phyloP scores from a whole-genome alignment of 2,888 invertebrate species.

The Artemia sinica region DNA sequence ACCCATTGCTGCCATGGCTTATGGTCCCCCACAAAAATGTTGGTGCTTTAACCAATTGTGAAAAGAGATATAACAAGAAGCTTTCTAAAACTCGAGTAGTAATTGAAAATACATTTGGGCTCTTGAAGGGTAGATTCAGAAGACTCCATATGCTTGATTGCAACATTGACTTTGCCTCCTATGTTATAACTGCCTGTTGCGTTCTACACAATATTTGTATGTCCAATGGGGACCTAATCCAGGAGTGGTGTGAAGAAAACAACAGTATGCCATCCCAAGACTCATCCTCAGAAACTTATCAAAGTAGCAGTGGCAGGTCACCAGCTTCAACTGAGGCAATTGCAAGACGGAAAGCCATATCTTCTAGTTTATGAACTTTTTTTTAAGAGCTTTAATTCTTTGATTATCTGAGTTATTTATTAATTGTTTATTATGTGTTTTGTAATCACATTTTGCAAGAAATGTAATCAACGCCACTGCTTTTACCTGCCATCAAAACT shows the following conservation, averaged over 20 bases:
- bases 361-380: neutral
- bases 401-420: neutral
- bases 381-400: neutral
- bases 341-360: neutral
- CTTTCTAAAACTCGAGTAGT: neutral
- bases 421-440: neutral
- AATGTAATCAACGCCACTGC: too few species aligned
- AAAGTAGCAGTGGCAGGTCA: neutral
- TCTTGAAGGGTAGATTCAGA: neutral
- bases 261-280: neutral
- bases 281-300: neutral
- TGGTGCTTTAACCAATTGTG: neutral
- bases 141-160: conserved; percentile 1
- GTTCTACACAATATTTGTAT: conserved; percentile 5
- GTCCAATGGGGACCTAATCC: neutral
- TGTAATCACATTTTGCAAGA: neutral
- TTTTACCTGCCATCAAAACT: too few species aligned
- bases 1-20: conserved; percentile 4
- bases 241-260: neutral
- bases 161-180: neutral
- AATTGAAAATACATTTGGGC: neutral
- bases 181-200: neutral
- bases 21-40: neutral
- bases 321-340: neutral
- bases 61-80: neutral